Conservation (phyloP, 2,797 vertebrate genomes). For the Luscinia luscinia region DNA sequence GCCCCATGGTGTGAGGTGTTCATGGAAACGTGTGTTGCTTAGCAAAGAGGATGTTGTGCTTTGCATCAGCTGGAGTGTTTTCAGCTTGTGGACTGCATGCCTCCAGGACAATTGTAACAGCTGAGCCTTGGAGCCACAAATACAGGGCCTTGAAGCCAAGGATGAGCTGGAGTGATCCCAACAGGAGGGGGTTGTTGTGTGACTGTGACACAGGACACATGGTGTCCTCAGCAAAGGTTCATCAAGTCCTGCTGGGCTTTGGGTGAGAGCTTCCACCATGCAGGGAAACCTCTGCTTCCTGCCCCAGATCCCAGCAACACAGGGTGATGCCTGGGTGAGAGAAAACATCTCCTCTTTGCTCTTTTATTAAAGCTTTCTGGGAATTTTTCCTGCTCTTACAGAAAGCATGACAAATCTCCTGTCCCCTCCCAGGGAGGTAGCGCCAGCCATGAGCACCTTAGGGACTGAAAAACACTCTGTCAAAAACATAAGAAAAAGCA, state of each 20-base stretch:
- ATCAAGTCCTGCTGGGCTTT: neutral
- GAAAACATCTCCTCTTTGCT: neutral
- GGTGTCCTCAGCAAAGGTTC: neutral
- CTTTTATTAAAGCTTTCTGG: neutral
- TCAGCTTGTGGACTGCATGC: neutral
- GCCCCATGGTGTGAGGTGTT: neutral
- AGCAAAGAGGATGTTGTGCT: slow-evolving; percentile 18
- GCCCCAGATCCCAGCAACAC: neutral
- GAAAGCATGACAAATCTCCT: neutral
- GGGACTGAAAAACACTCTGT: neutral
- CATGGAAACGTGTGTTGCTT: slow-evolving; percentile 32
- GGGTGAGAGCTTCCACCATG: neutral
- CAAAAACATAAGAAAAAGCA: neutral
- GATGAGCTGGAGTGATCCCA: neutral
- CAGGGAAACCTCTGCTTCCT: neutral
- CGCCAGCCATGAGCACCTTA: neutral
- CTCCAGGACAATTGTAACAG: neutral
- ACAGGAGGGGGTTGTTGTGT: neutral
- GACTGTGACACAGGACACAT: neutral
- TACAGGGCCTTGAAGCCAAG: neutral
- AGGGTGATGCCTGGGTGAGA: rapidly evolving
- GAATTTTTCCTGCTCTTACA: neutral
- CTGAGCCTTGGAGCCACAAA: neutral
- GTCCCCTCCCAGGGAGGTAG: neutral
- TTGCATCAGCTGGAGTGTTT: neutral